These are phyloP conservation scores for Sarcophaga caerulescens DNA, from an alignment of 2,888 invertebrate species.

Conservation along the genomic window DNA sequence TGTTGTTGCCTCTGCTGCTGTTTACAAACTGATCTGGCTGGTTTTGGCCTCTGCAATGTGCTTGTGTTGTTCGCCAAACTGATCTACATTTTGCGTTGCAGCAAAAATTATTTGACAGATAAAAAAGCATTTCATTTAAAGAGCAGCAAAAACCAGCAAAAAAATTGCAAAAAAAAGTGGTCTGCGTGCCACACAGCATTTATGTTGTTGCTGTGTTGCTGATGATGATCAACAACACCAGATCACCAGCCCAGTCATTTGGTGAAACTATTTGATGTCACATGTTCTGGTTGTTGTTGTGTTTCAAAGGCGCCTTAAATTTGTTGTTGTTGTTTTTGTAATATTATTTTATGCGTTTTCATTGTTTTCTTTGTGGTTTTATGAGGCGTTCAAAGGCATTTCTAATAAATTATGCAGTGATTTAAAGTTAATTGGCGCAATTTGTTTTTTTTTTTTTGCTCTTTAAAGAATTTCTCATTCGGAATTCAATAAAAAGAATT, in stretches of 20 bases:
- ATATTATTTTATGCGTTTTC: neutral
- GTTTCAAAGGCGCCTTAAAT: constrained; percentile 39
- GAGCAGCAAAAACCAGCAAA: neutral
- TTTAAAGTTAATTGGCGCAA: constrained; percentile 54
- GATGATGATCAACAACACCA: constrained; percentile 26
- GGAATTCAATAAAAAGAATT: constrained; percentile 3
- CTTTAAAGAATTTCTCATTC: constrained; percentile 23
- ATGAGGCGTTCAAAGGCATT: constrained; percentile 42
- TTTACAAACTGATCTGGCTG: constrained; percentile 30
- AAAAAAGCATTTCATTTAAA: constrained; percentile 47
- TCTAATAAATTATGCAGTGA: constrained; percentile 53
- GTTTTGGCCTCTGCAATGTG: constrained; percentile 28
- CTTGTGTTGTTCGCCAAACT: constrained; percentile 13
- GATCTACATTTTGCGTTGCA: constrained; percentile 29
- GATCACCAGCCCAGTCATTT: constrained; percentile 16
- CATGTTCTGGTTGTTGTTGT: neutral
- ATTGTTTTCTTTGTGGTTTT: neutral
- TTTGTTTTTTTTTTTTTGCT: constrained; percentile 12
- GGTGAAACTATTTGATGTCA: constrained; percentile 41
- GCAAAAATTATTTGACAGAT: constrained; percentile 58
- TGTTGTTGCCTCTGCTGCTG: neutral
- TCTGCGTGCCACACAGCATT: neutral
- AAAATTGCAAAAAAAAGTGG: constrained; percentile 4
- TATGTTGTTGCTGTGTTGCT: neutral
- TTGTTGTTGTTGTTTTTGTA: constrained; percentile 9